These are phyloP conservation scores for Melanotaenia maccullochi DNA, from an alignment of 2,797 vertebrate genomes.

Conservation along the genomic window DNA sequence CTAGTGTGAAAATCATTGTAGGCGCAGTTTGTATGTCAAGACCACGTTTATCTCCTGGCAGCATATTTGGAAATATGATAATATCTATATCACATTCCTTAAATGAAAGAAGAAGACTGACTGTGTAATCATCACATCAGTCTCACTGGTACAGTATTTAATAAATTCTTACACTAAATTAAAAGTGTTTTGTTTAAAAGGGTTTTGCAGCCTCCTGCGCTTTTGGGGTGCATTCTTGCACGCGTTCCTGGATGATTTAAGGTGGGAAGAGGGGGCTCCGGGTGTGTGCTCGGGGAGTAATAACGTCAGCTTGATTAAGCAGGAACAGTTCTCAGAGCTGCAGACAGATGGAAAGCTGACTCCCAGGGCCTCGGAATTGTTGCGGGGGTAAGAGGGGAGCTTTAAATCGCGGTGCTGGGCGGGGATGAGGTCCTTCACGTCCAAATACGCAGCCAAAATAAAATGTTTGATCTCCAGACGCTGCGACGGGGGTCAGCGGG, in stretches of 20 bases:
- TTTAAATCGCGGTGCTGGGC: slow-evolving; percentile 59
- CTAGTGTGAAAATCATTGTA: not conserved
- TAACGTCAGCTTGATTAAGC: slow-evolving; percentile 83
- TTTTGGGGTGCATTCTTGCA: slow-evolving; percentile 42
- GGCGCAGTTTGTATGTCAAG: not conserved
- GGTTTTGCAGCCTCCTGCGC: not conserved
- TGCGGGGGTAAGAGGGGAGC: slow-evolving; percentile 33
- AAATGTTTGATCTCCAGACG: slow-evolving; percentile 59
- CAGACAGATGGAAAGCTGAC: slow-evolving; percentile 81
- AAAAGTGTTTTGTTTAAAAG: not conserved
- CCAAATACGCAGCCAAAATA: slow-evolving; percentile 18
- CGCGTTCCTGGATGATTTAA: slow-evolving; percentile 63
- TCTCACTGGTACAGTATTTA: not conserved
- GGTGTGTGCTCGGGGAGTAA: slow-evolving; percentile 67
- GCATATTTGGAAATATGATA: not conserved
- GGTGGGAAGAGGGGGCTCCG: slow-evolving; percentile 56
- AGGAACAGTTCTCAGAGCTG: slow-evolving; percentile 64
- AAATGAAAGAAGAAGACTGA: not conserved
- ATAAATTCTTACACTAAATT: not conserved
- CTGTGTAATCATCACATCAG: no score
- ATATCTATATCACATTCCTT: not conserved
- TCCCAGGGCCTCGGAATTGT: slow-evolving; percentile 26
- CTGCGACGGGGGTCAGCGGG: slow-evolving; percentile 49
- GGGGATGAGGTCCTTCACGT: slow-evolving; percentile 13
- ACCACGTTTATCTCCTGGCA: not conserved